Conservation (phyloP, 2,797 vertebrate genomes). For the Scyliorhinus canicula region DNA sequence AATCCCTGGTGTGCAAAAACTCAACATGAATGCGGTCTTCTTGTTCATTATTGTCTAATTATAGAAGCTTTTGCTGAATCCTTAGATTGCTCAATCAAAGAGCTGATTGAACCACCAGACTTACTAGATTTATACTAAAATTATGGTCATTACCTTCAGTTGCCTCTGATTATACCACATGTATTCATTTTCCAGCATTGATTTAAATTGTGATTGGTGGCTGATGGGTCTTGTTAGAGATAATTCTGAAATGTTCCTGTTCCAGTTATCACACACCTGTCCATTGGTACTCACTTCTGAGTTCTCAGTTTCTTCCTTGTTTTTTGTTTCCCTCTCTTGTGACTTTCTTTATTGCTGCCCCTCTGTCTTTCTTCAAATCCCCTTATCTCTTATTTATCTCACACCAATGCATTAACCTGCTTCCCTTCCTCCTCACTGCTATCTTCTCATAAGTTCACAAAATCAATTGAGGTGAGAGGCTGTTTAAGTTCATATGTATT, state of each 20-base stretch:
- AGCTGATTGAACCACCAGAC: conserved; percentile 25
- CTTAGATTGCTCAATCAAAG: conserved; percentile 20
- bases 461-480: background rate
- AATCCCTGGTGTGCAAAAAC: conserved; percentile 16
- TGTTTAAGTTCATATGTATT: background rate
- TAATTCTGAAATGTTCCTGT: conserved; percentile 2
- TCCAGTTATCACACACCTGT: conserved; percentile 26
- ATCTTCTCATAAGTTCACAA: background rate
- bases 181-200: conserved; percentile 25
- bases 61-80: conserved; percentile 25
- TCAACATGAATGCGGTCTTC: conserved; percentile 11
- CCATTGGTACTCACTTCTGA: background rate
- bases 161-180: conserved; percentile 29
- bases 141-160: conserved; percentile 35
- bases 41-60: conserved; percentile 22
- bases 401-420: background rate
- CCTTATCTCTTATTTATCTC: background rate
- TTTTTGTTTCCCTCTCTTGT: background rate
- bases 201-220: conserved; percentile 34
- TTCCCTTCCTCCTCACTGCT: background rate
- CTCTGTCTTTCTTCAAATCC: background rate
- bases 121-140: conserved; percentile 23
- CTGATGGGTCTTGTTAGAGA: conserved; percentile 30
- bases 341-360: background rate
- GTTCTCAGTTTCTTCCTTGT: background rate